Evolutionary conservation across 2,888 invertebrate genomes (phyloP).

Genomic region (Trachelus tabidus): DNA sequence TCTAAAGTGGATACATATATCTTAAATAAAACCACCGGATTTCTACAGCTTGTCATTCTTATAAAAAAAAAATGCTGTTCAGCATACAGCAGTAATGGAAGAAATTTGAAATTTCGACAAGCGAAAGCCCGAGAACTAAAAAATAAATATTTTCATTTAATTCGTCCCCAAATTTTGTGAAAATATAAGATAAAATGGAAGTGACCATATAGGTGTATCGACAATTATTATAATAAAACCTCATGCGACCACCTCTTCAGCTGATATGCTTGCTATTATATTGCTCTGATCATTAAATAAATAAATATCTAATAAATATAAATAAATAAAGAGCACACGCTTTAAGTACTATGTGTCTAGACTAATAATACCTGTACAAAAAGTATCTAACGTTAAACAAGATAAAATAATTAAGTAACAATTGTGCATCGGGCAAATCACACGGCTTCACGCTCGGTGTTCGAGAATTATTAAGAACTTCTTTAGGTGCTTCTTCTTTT

Average conservation of each 20-base stretch:
- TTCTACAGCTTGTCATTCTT: neutral
- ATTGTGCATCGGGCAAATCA: neutral
- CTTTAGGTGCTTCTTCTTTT: neutral
- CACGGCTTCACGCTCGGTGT: neutral
- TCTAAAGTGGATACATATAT: too few species aligned
- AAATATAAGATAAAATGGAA: neutral
- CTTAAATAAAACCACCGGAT: neutral
- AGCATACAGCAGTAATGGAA: neutral
- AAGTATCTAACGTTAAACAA: slow-evolving; percentile 31
- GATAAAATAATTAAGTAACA: slow-evolving; percentile 21
- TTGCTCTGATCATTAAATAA: slow-evolving; percentile 32
- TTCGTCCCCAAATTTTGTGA: neutral
- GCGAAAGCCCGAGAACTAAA: neutral
- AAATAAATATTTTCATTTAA: neutral
- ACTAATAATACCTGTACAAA: slow-evolving; percentile 33
- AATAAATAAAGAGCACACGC: slow-evolving; percentile 22
- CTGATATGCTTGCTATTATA: slow-evolving; percentile 44
- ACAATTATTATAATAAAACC: neutral
- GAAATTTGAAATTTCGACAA: neutral
- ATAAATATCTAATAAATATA: slow-evolving; percentile 36
- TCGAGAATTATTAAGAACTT: neutral
- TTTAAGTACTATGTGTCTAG: slow-evolving; percentile 30
- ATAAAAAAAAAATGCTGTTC: neutral
- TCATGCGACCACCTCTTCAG: neutral
- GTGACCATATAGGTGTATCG: neutral